Evolutionary conservation across 2,113 vertebrate genomes (phyloP).

Genomic region (Corydoras sp.): DNA sequence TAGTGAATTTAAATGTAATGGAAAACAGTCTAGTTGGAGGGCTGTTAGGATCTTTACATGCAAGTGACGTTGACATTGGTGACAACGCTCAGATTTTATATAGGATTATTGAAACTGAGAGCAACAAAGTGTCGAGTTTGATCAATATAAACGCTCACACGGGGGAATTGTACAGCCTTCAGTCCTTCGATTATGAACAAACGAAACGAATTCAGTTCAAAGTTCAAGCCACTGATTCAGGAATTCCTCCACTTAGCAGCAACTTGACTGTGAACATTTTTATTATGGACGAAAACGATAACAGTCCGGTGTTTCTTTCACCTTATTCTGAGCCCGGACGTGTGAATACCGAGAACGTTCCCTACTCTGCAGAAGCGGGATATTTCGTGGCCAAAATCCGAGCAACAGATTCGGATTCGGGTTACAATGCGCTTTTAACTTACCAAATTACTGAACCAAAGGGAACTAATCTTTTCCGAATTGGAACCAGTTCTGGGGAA

Average conservation of each 20-base stretch:
- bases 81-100: constrained; percentile 68
- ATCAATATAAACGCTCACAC: constrained; percentile 56
- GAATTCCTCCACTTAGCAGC: constrained; percentile 36
- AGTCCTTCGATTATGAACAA: constrained; percentile 57
- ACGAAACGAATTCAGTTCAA: constrained; percentile 52
- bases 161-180: constrained; percentile 54
- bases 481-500: constrained; percentile 34
- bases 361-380: constrained; percentile 44
- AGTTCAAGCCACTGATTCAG: constrained; percentile 51
- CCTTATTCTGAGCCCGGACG: constrained; percentile 53
- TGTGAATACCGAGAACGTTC: constrained; percentile 33
- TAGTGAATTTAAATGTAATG: constrained; percentile 59
- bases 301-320: constrained; percentile 10
- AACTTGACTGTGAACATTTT: constrained; percentile 29
- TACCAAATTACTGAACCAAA: constrained; percentile 37
- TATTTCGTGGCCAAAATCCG: constrained; percentile 54
- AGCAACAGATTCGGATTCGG: constrained; percentile 52
- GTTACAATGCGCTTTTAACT: constrained; percentile 39
- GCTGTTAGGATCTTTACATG: constrained; percentile 8
- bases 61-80: constrained; percentile 35
- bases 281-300: constrained; percentile 13
- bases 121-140: constrained; percentile 58
- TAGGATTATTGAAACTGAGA: constrained; percentile 54
- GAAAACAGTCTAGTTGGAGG: constrained; percentile 65
- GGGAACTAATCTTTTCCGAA: constrained; percentile 36